phyloP scores from a whole-genome alignment of 2,113 vertebrate species.

The Pagrus major region DNA sequence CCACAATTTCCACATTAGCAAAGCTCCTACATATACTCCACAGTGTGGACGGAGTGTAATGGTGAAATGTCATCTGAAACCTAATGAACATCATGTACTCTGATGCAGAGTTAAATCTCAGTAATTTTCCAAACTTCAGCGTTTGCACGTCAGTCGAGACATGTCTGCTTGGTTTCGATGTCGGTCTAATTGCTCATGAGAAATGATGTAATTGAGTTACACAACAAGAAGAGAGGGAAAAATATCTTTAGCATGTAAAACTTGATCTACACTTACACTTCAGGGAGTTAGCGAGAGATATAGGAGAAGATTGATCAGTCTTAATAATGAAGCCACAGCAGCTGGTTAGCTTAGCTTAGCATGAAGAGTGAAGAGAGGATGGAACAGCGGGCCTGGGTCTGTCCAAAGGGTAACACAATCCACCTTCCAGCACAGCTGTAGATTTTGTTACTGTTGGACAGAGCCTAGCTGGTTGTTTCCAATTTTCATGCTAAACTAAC shows the following conservation, averaged over 20 bases:
- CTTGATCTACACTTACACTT: neutral
- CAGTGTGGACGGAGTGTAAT: neutral
- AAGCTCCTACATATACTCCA: neutral
- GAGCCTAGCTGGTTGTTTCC: no score
- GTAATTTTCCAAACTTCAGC: neutral
- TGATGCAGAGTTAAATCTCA: neutral
- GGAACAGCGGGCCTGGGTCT: neutral
- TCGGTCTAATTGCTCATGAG: neutral
- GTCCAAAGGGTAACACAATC: neutral
- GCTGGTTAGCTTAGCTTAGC: neutral
- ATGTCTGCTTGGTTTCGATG: neutral
- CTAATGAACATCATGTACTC: neutral
- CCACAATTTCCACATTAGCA: neutral
- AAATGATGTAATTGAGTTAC: conserved; percentile 4
- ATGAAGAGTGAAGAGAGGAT: no score
- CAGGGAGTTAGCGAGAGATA: neutral
- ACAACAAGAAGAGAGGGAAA: neutral
- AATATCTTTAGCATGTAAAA: neutral
- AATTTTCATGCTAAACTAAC: no score
- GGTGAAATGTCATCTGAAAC: neutral
- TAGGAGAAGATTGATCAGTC: neutral
- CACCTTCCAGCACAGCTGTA: neutral
- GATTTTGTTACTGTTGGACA: neutral
- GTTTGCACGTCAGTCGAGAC: neutral
- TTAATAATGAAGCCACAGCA: neutral